Conservation (phyloP, 2,888 invertebrate species). For the Neocrepidodera transversa region DNA sequence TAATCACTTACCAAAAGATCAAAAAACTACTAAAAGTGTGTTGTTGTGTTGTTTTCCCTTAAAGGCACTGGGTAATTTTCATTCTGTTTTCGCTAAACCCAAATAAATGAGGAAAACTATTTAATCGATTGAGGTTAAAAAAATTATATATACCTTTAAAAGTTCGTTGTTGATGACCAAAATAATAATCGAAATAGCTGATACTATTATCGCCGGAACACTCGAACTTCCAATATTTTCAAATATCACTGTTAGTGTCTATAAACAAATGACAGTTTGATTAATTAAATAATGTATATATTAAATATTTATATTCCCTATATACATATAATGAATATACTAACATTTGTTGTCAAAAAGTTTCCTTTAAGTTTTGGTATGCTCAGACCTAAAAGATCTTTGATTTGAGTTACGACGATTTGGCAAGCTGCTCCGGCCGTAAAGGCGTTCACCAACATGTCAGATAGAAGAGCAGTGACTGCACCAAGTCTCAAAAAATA, state of each 20-base stretch:
- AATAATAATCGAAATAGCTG: slow-evolving; percentile 63
- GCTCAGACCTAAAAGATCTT: slow-evolving; percentile 67
- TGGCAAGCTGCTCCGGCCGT: slow-evolving; percentile 76
- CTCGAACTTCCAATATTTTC: slow-evolving; percentile 28
- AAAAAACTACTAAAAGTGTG: too few relatives aligned
- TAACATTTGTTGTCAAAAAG: slow-evolving; percentile 67
- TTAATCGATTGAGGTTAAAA: too few relatives aligned
- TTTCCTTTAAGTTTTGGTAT: slow-evolving; percentile 66
- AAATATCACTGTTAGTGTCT: slow-evolving; percentile 40
- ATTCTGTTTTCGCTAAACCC: too few relatives aligned
- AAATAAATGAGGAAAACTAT: too few relatives aligned
- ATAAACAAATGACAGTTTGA: slow-evolving; percentile 22
- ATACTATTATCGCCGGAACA: slow-evolving; percentile 55
- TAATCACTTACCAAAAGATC: too few relatives aligned
- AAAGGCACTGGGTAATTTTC: too few relatives aligned
- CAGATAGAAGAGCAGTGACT: slow-evolving; percentile 68
- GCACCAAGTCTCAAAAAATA: slow-evolving; percentile 68
- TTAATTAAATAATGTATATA: neutral
- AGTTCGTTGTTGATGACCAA: slow-evolving; percentile 67
- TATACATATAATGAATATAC: slow-evolving; percentile 41
- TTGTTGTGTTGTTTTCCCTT: too few relatives aligned
- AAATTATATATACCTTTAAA: slow-evolving; percentile 63
- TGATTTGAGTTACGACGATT: slow-evolving; percentile 73
- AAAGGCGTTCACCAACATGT: slow-evolving; percentile 75
- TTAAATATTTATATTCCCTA: too few relatives aligned